Conservation (phyloP, 2,113 vertebrate species). For the Aldabrachelys gigantea region DNA sequence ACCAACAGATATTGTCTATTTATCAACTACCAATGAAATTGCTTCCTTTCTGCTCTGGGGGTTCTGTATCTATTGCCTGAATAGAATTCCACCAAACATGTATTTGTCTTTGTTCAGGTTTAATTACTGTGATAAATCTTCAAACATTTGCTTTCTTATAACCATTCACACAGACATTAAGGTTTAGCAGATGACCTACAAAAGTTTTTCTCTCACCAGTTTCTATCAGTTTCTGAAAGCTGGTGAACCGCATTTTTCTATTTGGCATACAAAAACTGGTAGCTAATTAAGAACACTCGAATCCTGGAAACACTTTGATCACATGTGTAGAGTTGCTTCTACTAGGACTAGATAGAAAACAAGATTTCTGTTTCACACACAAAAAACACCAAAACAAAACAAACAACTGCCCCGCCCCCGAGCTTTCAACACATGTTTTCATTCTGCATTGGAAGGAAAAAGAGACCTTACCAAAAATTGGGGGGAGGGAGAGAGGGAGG, state of each 20-base stretch:
- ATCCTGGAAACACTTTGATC: neutral
- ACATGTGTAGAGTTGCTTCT: neutral
- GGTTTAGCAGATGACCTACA: neutral
- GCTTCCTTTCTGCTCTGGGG: constrained; percentile 62
- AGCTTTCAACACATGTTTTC: neutral
- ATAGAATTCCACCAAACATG: constrained; percentile 30
- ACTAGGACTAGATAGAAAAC: neutral
- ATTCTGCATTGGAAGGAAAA: neutral
- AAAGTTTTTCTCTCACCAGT: neutral
- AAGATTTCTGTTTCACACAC: neutral
- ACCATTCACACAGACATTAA: neutral
- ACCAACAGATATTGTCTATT: constrained; percentile 45
- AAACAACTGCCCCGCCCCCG: too few species aligned
- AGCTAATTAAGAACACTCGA: neutral
- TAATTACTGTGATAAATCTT: constrained; percentile 70
- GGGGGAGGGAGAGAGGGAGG: too few species aligned
- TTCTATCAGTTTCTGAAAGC: neutral
- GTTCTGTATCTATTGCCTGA: constrained; percentile 43
- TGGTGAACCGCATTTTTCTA: neutral
- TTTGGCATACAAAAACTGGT: neutral
- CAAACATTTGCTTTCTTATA: constrained; percentile 41
- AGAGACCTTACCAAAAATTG: neutral
- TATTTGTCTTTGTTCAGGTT: constrained; percentile 63
- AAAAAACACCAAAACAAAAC: too few species aligned
- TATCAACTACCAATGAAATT: constrained; percentile 66